phyloP scores from a whole-genome alignment of 1,140 invertebrate species.

The Portunus trituberculatus region DNA sequence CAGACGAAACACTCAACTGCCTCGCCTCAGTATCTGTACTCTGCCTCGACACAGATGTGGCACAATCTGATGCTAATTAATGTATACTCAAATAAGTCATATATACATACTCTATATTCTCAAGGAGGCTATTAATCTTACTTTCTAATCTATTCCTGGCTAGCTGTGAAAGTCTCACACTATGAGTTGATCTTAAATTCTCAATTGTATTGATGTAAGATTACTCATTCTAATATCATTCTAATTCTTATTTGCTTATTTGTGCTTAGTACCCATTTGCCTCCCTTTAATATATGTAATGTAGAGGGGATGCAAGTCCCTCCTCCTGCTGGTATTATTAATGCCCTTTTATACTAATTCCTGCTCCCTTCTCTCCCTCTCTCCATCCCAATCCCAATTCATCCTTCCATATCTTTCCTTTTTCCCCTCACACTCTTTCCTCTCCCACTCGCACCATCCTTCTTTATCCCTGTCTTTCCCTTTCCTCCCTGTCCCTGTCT shows the following conservation, averaged over 20 bases:
- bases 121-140: too few relatives aligned
- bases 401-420: neutral
- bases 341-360: neutral
- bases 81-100: too few relatives aligned
- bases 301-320: neutral
- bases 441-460: neutral
- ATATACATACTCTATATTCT: too few relatives aligned
- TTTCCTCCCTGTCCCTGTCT: neutral
- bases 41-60: too few relatives aligned
- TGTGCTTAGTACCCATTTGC: neutral
- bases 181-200: too few relatives aligned
- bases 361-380: neutral
- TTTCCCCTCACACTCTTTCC: neutral
- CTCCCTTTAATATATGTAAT: neutral
- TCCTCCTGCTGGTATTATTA: conserved; percentile 4
- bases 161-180: too few relatives aligned
- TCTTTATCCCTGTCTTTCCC: neutral
- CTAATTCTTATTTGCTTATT: neutral
- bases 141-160: too few relatives aligned
- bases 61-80: too few relatives aligned
- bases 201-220: too few relatives aligned
- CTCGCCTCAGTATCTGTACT: too few relatives aligned
- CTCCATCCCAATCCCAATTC: neutral
- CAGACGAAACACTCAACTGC: too few relatives aligned
- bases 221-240: too few relatives aligned